Base-by-base conservation (phyloP, 2,113 vertebrate genomes). In the Oncorhynchus keta region DNA sequence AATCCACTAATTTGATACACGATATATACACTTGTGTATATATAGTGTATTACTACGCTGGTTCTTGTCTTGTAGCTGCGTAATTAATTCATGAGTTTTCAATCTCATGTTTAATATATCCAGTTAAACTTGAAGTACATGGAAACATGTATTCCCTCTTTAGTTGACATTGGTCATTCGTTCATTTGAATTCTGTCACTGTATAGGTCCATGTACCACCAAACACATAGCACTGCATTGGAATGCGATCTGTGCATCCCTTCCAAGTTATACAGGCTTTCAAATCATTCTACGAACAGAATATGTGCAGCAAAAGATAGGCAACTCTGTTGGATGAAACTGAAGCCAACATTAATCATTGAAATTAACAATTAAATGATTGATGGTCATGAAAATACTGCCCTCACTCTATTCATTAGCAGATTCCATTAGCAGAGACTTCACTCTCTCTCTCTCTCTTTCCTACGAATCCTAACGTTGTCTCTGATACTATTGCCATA, bases 311-410 rank as follows among this genome's bases (percentile, higher is more conserved):
- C 59, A 62, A 22, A n/a, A 62, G 59, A 62, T 72, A 68, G 70
- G 75, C 75, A 64, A 76, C 73, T 77, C 78, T 74, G 84, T 75
- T 62, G 72, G 82, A 89, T 82, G 75, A 74, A 82, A 82, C 66
- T 76, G 74, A 78, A 65, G 70, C 77, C 70, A 68, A 74, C 79
- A 86, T 90, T 85, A 84, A 90, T 89, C 83, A 85, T 72, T 76
- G 7, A 89, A 90, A 89, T 84, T 65, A 89, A 88, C 75, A 79
- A 80, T 70, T 85, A 76, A 18, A 67, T 82, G 82, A 86, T 86
- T 83, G 83, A 91, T 86, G 78, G 70, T 85, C 76, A 82, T 85
- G 72, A 83, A 80, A 74, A 88, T 81, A 67, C 70, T 26, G 5
- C 68, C 70, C 68, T 26, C 35, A 73, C 78, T 81, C 69, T 80